A percentile compares a stretch with the other conserved stretches of the same genome.
These are phyloP conservation scores for Hypanus sabinus DNA, from an alignment of 2,113 vertebrate genomes.

Conservation along the genomic window DNA sequence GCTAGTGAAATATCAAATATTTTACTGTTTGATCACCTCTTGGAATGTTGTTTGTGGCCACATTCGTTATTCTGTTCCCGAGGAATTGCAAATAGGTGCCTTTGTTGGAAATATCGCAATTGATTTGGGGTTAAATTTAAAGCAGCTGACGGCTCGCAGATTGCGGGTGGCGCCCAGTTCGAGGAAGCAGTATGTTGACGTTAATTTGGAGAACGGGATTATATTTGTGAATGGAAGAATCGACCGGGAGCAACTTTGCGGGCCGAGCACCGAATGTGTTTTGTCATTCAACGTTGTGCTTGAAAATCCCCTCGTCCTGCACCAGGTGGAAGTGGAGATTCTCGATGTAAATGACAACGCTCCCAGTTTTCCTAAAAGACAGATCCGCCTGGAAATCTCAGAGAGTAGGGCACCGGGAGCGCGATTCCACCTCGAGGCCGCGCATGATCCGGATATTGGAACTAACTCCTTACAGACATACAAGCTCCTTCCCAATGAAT, in stretches of 20 bases:
- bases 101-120: slow-evolving; percentile 15
- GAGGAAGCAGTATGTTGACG: slow-evolving; percentile 51
- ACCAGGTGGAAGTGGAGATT: slow-evolving; percentile 61
- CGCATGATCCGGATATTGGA: slow-evolving; percentile 53
- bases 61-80: neutral
- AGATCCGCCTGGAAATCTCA: slow-evolving; percentile 46
- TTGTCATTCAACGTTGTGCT: slow-evolving; percentile 63
- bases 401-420: slow-evolving; percentile 52
- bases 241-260: slow-evolving; percentile 66
- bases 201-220: slow-evolving; percentile 57
- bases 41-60: neutral
- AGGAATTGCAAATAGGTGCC: neutral
- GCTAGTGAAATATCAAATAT: neutral
- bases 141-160: slow-evolving; percentile 55
- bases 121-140: slow-evolving; percentile 54
- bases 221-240: slow-evolving; percentile 58
- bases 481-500: slow-evolving; percentile 45
- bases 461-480: slow-evolving; percentile 55
- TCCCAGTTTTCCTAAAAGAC: slow-evolving; percentile 51
- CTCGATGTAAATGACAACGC: slow-evolving; percentile 68
- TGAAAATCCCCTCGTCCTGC: slow-evolving; percentile 66
- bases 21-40: neutral
- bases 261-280: slow-evolving; percentile 52
- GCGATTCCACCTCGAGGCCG: slow-evolving; percentile 49
- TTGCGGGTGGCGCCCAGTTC: slow-evolving; percentile 57